Percentiles rank a stretch among this genome's conserved stretches.
These are phyloP conservation scores for Asarcornis scutulata DNA, from an alignment of 2,113 vertebrate genomes.

Conservation along the genomic window DNA sequence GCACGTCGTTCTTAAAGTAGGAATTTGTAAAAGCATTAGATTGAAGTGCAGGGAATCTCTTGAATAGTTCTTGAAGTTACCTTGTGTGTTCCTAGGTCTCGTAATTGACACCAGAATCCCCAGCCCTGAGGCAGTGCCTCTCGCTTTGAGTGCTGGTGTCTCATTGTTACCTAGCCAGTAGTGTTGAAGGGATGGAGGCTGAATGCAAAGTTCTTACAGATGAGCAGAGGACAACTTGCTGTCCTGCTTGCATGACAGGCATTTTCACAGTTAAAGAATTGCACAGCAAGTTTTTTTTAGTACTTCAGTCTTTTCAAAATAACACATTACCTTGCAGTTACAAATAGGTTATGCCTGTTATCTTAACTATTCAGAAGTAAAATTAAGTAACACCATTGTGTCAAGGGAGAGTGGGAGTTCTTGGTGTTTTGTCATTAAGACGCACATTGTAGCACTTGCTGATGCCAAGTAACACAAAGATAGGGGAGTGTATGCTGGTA, in stretches of 20 bases:
- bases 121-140: neutral
- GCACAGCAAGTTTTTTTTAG: neutral
- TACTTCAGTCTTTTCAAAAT: neutral
- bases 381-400: neutral
- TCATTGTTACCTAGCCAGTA: neutral
- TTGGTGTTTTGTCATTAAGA: neutral
- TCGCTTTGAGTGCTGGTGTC: neutral
- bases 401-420: neutral
- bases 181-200: neutral
- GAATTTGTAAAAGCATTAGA: neutral
- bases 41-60: neutral
- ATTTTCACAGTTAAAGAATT: neutral
- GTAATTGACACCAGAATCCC: neutral
- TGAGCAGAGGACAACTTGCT: neutral
- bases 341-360: neutral
- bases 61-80: neutral
- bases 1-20: neutral
- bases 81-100: neutral
- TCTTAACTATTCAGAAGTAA: neutral
- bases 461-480: neutral
- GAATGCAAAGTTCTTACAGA: fast-evolving
- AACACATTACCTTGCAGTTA: neutral
- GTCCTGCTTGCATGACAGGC: fast-evolving
- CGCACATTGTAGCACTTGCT: neutral
- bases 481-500: neutral